Percentiles rank a stretch among this genome's conserved stretches.
Evolutionary conservation across 1,140 invertebrate genomes (phyloP).

Genomic region (Rhizoglyphus robini): DNA sequence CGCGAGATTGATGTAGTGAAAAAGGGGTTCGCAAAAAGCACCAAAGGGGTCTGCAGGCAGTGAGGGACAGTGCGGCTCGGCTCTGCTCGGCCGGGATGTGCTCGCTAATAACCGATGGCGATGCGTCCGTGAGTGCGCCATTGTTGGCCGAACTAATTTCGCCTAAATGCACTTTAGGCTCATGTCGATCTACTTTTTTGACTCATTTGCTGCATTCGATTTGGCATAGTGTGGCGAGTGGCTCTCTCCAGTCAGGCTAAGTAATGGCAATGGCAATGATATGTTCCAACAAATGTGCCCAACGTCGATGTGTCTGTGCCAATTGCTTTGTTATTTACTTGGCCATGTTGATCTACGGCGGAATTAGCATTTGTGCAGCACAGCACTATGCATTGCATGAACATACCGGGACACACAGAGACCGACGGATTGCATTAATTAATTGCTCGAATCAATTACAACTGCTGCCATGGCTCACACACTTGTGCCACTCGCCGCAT

Average conservation of each 20-base stretch:
- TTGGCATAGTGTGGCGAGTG: not conserved
- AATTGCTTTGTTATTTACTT: slow-evolving; percentile 12
- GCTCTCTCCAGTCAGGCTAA: too few species aligned
- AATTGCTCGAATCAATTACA: slow-evolving; percentile 15
- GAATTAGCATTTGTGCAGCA: slow-evolving; percentile 1
- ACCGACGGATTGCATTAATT: slow-evolving; percentile 9
- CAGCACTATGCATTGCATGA: not conserved
- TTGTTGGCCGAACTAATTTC: slow-evolving; percentile 14
- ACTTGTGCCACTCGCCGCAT: not conserved
- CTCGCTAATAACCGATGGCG: slow-evolving; percentile 13
- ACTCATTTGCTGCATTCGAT: slow-evolving; percentile 13
- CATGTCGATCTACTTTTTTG: slow-evolving; percentile 14
- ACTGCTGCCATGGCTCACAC: not conserved
- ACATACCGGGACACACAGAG: not conserved
- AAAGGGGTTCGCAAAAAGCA: slow-evolving; percentile 5
- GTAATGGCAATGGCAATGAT: not conserved
- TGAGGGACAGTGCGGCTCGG: not conserved
- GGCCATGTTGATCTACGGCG: not conserved
- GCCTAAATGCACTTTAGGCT: slow-evolving; percentile 14
- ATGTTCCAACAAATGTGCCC: not conserved
- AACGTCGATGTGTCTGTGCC: not conserved
- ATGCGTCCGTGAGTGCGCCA: slow-evolving; percentile 2
- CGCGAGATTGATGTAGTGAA: slow-evolving; percentile 12
- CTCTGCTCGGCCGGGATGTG: not conserved
- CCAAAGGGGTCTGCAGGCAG: not conserved